Evolutionary conservation across 1,140 invertebrate genomes (phyloP), one percentile per base, ranked within the genome.

Genomic region (Brachionus paranguensis): DNA sequence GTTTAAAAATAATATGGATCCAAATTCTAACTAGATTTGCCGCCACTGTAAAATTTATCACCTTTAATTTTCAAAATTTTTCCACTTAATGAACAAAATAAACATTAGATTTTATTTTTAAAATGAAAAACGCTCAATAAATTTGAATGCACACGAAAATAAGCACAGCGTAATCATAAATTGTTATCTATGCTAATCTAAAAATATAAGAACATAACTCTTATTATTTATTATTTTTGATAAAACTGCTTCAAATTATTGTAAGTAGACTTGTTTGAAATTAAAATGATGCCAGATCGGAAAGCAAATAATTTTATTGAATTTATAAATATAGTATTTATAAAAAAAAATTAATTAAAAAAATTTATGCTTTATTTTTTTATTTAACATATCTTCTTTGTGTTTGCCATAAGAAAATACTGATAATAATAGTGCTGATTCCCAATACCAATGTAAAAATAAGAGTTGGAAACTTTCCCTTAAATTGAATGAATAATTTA

Each of bases 381-480:
- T 45, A 74, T 45, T 74, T 74, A 10, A 76, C 20, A 20, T 60
- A 60, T 50, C 43, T 76, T 76, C 72, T 47, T 50, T 76, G 72
- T 1, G 72, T 76, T 47, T 53, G 45, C 72, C 72, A 76, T 24
- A 76, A 76, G 43, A 76, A 14, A 24, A 45, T 20, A 50, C 72
- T 76, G 3, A 76, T 3, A 24, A 76, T 27, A 14, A 76, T 29
- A 27, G 72, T 76, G 14, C 72, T 76, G 10, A 76, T 29, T 27
- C 20, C 11, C 10, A 50, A 20, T 50, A 24, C 29, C 20, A 76
- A 27, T 76, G 72, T 14, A 29, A 76, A 76, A 11, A 50, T 47
- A 0, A 76, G 14, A 12, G 24, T 50, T 50, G 72, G 72, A 76
- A 76, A 76, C 27, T 76, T 12, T 24, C 72, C 72, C 45, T 72